Evolutionary conservation across 1,140 invertebrate genomes (phyloP), one percentile per base, ranked within the genome.

Genomic region (Venustaconcha ellipsiformis): DNA sequence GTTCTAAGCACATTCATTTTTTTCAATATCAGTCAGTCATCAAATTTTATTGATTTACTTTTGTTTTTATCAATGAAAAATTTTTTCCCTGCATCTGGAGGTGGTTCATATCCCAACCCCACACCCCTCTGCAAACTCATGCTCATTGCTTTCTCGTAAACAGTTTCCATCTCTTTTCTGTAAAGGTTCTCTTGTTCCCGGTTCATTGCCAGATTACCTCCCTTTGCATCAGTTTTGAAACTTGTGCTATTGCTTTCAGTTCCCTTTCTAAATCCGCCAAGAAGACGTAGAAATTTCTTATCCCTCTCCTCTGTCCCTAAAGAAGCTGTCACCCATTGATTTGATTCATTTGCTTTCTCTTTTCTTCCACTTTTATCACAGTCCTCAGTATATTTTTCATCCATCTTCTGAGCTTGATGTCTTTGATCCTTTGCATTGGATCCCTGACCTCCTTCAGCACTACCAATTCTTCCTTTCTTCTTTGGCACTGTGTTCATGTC

Each of bases 11-110:
- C 37, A 48, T 48, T 48, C 37, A 3, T 48, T 48, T 48, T 8
- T 48, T 11, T 11, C 37, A 48, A 48, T 48, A 48, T 48, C 26
- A 58, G 11, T 74, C 62, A 81, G 63, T 81, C 77, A 77, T 82
- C 76, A 78, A 80, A 82, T 72, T 82, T 80, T 5, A 76, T 77
- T 20, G 81, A 83, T 15, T 81, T 78, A 20, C 69, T 71, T 62
- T 76, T 73, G 48, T 79, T 73, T 26, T 75, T 67, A 67, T 83
- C 80, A 76, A 84, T 84, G 67, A 81, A 74, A 71, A 84, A 81
- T 55, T 78, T 84, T 67, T 84, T 84, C 5, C 81, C 80, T 58
- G 67, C 79, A 48, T 76, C 78, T 48, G 83, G 81, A 62, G 79
- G 73, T 56, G 74, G 67, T 20, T 55, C 67, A 78, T 79, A 84